Percentiles rank a stretch among this genome's conserved stretches.
Evolutionary conservation across 2,113 vertebrate genomes (phyloP).

Genomic region (Candoia aspera): DNA sequence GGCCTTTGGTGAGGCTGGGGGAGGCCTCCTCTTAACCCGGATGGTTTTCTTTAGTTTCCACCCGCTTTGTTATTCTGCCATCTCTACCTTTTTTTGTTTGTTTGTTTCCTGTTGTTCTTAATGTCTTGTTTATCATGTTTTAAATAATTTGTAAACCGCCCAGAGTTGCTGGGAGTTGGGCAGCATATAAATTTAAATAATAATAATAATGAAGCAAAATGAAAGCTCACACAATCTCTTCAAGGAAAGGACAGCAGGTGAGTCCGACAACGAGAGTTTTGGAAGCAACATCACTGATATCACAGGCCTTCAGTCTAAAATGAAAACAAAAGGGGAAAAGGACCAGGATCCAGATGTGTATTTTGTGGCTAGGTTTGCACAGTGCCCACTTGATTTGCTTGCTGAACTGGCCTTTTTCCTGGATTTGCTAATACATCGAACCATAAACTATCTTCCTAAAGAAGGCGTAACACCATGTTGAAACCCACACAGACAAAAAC

Average conservation of each 20-base stretch:
- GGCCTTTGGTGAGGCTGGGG: no score
- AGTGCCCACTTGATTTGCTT: not conserved
- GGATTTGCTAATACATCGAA: not conserved
- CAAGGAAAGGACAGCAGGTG: conserved; percentile 59
- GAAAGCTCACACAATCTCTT: conserved; percentile 74
- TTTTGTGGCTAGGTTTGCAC: not conserved
- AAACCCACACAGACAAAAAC: not conserved
- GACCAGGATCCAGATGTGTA: not conserved
- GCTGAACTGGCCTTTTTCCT: not conserved
- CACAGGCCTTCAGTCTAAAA: conserved; percentile 68
- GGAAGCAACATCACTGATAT: conserved; percentile 61
- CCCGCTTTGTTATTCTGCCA: not conserved
- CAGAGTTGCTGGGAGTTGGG: not conserved
- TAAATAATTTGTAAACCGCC: not conserved
- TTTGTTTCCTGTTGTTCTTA: not conserved
- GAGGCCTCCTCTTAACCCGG: not conserved
- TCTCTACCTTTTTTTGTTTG: not conserved
- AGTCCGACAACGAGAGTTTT: conserved; percentile 45
- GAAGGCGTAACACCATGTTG: not conserved
- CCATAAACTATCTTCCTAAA: not conserved
- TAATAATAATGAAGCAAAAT: not conserved
- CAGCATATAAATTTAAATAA: not conserved
- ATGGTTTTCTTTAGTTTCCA: not conserved
- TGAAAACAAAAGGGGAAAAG: not conserved
- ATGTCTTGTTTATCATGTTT: not conserved